These are phyloP conservation scores for Grantiella picta DNA, from an alignment of 2,113 vertebrate genomes.

Conservation along the genomic window DNA sequence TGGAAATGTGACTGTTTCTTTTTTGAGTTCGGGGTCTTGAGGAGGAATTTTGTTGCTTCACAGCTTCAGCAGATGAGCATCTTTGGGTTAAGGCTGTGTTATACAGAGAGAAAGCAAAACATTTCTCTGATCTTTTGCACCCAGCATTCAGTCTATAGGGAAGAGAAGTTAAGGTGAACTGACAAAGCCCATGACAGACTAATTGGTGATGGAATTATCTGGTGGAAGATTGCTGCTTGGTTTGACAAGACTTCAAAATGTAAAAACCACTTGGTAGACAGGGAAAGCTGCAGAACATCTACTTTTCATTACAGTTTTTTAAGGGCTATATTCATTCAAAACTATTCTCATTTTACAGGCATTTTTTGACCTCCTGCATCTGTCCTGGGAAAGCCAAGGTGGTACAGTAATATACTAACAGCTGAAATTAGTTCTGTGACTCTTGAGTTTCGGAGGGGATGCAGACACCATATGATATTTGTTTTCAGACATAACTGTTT, in stretches of 20 bases:
- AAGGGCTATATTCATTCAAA: background rate
- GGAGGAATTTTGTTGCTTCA: background rate
- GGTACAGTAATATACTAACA: background rate
- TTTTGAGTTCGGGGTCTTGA: background rate
- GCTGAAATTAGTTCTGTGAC: background rate
- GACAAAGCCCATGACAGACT: conserved; percentile 2
- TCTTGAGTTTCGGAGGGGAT: background rate
- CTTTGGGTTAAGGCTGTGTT: background rate
- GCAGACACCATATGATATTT: background rate
- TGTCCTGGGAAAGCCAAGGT: background rate
- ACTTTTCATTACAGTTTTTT: background rate
- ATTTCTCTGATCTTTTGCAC: background rate
- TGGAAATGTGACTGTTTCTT: background rate
- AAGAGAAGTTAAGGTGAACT: conserved; percentile 3
- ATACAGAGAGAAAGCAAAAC: background rate
- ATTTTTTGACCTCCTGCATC: background rate
- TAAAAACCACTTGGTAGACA: background rate
- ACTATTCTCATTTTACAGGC: background rate
- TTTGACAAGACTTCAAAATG: background rate
- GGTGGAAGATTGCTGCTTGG: background rate
- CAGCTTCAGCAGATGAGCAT: background rate
- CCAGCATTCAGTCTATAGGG: background rate
- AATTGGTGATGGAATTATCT: background rate
- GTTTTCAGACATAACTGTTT: background rate
- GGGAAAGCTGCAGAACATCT: background rate